Percentiles rank a stretch among this genome's conserved stretches.
Conservation (phyloP, 1,140 invertebrate species). For the Brachionus sp. region DNA sequence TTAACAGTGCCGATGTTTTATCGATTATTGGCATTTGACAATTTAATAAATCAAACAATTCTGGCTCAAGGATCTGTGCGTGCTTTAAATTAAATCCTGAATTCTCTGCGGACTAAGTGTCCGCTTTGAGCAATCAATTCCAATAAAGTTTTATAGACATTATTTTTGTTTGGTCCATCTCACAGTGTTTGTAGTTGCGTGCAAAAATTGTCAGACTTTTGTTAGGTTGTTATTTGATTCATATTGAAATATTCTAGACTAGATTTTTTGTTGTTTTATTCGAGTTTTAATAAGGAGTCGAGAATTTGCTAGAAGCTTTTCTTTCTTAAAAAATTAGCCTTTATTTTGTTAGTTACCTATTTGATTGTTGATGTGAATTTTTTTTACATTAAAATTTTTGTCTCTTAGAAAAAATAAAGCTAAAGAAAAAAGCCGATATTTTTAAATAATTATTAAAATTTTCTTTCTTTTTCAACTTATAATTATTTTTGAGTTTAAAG, state of each 20-base stretch:
- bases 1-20: neutral
- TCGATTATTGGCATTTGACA: neutral
- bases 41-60: neutral
- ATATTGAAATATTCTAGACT: neutral
- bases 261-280: neutral
- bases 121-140: neutral
- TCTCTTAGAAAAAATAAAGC: too few relatives aligned
- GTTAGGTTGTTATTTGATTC: neutral
- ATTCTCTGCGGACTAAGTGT: neutral
- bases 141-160: neutral
- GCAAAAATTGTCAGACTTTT: conserved; percentile 28
- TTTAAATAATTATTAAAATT: neutral
- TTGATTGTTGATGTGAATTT: neutral
- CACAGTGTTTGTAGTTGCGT: neutral
- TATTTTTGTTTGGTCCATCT: neutral
- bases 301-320: neutral
- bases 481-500: neutral
- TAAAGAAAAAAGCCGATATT: neutral
- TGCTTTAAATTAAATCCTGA: neutral
- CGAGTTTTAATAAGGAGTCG: neutral
- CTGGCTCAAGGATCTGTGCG: neutral
- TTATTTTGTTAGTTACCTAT: neutral
- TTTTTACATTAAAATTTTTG: neutral
- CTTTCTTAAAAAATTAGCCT: neutral
- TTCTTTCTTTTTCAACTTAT: neutral